phyloP scores from a whole-genome alignment of 2,797 vertebrate genomes.

The Calcarius lapponicus region DNA sequence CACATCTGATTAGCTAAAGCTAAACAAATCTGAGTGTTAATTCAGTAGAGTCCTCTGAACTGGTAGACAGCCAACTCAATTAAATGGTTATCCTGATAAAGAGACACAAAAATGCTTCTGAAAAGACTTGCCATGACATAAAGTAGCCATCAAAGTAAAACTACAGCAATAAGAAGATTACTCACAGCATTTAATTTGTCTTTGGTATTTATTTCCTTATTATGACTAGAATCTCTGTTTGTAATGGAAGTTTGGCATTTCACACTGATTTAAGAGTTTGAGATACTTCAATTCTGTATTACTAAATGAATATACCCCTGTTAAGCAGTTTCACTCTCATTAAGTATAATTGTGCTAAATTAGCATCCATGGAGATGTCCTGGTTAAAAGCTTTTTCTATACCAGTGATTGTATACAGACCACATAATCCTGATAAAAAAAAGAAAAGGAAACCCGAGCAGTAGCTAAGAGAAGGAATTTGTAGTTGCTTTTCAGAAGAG shows the following conservation, averaged over 20 bases:
- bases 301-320: not conserved
- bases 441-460: not conserved
- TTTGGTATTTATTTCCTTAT: not conserved
- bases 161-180: not conserved
- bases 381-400: not conserved
- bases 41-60: not conserved
- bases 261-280: not conserved
- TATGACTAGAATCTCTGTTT: not conserved
- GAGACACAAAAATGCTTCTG: not conserved
- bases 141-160: not conserved
- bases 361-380: not conserved
- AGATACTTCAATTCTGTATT: not conserved
- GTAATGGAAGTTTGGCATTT: not conserved
- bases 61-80: slow-evolving; percentile 11
- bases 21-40: not conserved
- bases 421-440: not conserved
- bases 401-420: not conserved
- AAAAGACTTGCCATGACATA: not conserved
- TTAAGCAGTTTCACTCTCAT: slow-evolving; percentile 8
- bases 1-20: not conserved
- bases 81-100: not conserved
- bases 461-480: not conserved
- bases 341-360: slow-evolving; percentile 33
- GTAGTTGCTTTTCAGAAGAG: not conserved
- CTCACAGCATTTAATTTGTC: not conserved